Base-by-base conservation (phyloP, 2,113 vertebrate genomes). In the Rhinoderma darwinii region DNA sequence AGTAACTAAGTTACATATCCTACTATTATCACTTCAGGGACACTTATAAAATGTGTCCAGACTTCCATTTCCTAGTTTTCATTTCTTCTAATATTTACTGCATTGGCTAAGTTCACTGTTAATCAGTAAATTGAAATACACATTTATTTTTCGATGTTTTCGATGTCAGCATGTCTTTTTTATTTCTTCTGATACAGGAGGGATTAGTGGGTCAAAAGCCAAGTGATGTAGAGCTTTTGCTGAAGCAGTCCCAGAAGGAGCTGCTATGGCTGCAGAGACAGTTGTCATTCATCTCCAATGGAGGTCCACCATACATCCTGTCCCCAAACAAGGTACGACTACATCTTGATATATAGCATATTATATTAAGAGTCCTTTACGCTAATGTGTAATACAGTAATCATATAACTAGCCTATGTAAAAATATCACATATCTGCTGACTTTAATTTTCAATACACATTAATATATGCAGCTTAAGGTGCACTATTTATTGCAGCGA, bases 241-340 rank as follows among this genome's bases (percentile, higher is more conserved):
- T 94, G 78, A 95, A 91, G 76, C 92, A 90, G 27, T 89, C 93
- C 50, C 94, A 93, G 90, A 90, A 83, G 68, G 94, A 95, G 41
- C 89, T 90, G 51, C 82, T 91, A 66, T 93, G 93, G 91, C 94
- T 91, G 56, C 94, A 94, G 91, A 93, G 92, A 51, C 92, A 92
- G 43, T 90, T 93, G 86, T 93, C 91, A 74, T 88, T 91, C 80
- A 86, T 90, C 82, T 88, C 89, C 32, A 74, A 87, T 56, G 93
- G 91, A 88, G 91, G 88, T 74, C 88, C 91, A 9, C 50, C 70
- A n/a, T 89, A 86, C 86, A 87, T 89, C 50, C 91, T 89, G 89
- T 90, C 91, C 72, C 82, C 89, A 3, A 89, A 91, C 78, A 94
- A 94, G 92, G 95, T 95, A 88, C 92, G 39, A 44, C 56, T 56